A percentile compares a stretch with the other conserved stretches of the same genome.
Evolutionary conservation across 2,888 invertebrate species (phyloP).

Genomic region (Pammene fasciana): DNA sequence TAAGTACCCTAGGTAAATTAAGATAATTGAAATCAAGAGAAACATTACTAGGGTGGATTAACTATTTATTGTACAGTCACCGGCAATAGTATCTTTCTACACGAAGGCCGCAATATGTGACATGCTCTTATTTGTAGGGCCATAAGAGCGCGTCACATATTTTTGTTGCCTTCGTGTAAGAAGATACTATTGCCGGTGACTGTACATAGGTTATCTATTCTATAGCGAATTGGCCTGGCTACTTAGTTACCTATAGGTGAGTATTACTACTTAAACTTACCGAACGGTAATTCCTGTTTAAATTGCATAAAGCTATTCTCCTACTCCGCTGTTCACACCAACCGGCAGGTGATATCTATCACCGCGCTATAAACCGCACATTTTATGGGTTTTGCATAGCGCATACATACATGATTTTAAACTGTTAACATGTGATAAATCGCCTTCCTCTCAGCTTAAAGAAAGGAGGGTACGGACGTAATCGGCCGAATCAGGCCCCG

Average conservation of each 20-base stretch:
- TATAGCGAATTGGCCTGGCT: too few relatives aligned
- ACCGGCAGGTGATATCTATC: slow-evolving; percentile 58
- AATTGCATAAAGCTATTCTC: slow-evolving; percentile 37
- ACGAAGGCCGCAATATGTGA: too few relatives aligned
- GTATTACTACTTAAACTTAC: neutral
- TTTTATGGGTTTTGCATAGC: slow-evolving; percentile 61
- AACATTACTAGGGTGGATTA: too few relatives aligned
- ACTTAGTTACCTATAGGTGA: neutral
- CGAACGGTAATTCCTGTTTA: slow-evolving; percentile 5
- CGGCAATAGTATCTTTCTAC: too few relatives aligned
- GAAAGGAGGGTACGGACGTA: slow-evolving; percentile 60
- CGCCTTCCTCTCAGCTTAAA: slow-evolving; percentile 60
- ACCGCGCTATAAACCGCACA: slow-evolving; percentile 45
- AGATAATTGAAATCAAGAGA: too few relatives aligned
- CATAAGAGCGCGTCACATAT: too few relatives aligned
- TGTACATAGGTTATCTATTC: too few relatives aligned
- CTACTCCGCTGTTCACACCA: slow-evolving; percentile 31
- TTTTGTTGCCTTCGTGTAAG: too few relatives aligned
- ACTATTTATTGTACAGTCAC: too few relatives aligned
- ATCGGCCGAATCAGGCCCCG: slow-evolving; percentile 83
- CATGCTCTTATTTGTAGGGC: too few relatives aligned
- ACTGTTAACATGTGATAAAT: slow-evolving; percentile 69
- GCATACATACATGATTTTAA: slow-evolving; percentile 51
- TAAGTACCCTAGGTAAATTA: too few relatives aligned
- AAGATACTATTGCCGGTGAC: too few relatives aligned